phyloP scores from a whole-genome alignment of 2,888 invertebrate species.

The Alitta virens region DNA sequence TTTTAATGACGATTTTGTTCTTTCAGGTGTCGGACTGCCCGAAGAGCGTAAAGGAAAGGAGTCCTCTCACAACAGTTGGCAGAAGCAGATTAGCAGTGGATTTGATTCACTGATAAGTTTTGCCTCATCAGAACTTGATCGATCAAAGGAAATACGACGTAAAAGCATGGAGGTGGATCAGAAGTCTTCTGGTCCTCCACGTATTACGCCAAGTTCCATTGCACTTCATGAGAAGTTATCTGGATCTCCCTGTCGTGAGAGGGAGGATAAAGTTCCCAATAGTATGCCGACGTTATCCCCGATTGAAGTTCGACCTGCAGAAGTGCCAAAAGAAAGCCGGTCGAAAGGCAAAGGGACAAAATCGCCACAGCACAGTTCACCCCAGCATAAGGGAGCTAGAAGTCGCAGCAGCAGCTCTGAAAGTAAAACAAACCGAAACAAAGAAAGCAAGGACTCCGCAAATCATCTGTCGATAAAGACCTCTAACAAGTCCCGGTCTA shows the following conservation, averaged over 20 bases:
- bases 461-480: neutral
- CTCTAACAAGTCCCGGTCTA: neutral
- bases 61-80: conserved; percentile 64
- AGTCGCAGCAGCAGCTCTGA: conserved; percentile 13
- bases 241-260: neutral
- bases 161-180: conserved; percentile 16
- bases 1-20: neutral
- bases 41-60: conserved; percentile 15
- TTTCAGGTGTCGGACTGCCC: neutral
- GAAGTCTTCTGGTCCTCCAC: neutral
- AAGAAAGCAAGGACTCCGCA: conserved; percentile 2
- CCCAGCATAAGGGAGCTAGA: neutral
- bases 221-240: neutral
- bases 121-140: conserved; percentile 84
- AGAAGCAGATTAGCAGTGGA: conserved; percentile 86
- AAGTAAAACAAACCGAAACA: neutral
- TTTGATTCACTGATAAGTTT: conserved; percentile 92
- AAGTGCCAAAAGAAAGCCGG: neutral
- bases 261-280: neutral
- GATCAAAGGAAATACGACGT: conserved; percentile 24
- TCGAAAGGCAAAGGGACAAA: neutral
- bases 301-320: neutral
- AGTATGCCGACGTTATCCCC: neutral
- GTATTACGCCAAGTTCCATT: neutral
- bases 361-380: neutral